Conservation (phyloP, 2,113 vertebrate species). For the Ariopsis seemanni region DNA sequence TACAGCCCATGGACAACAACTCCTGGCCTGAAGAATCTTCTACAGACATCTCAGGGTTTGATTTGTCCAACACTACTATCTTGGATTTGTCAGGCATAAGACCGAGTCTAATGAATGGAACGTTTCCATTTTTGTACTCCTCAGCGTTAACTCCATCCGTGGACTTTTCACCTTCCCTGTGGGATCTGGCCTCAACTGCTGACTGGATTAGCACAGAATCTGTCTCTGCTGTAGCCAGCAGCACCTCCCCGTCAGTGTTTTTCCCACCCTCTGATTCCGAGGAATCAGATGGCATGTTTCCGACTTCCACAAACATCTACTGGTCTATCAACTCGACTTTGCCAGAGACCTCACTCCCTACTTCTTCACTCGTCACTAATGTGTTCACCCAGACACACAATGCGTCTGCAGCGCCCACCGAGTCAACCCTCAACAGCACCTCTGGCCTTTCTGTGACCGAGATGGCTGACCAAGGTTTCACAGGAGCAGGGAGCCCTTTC, state of each 20-base stretch:
- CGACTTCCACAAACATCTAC: conserved; percentile 60
- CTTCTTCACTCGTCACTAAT: conserved; percentile 41
- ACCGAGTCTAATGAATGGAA: conserved; percentile 51
- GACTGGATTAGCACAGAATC: conserved; percentile 59
- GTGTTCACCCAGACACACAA: conserved; percentile 53
- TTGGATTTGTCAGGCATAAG: conserved; percentile 48
- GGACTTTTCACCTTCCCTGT: conserved; percentile 53
- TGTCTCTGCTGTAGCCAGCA: conserved; percentile 39
- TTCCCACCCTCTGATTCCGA: conserved; percentile 46
- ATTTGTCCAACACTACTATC: conserved; percentile 53
- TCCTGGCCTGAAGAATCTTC: conserved; percentile 61
- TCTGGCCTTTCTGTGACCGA: conserved; percentile 41
- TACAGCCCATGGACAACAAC: conserved; percentile 44
- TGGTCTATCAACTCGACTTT: conserved; percentile 59
- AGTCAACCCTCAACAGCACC: conserved; percentile 38
- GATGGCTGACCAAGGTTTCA: conserved; percentile 63
- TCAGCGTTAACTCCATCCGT: conserved; percentile 59
- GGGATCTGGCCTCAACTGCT: conserved; percentile 45
- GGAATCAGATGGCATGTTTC: conserved; percentile 51
- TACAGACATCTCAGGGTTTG: conserved; percentile 63
- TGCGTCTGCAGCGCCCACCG: conserved; percentile 36
- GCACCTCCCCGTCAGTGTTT: conserved; percentile 52
- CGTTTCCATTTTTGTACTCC: conserved; percentile 60
- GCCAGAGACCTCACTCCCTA: conserved; percentile 53
- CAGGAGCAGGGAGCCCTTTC: conserved; percentile 55